Base-by-base conservation (phyloP, 2,113 vertebrate species). In the Planiliza haematocheilus region DNA sequence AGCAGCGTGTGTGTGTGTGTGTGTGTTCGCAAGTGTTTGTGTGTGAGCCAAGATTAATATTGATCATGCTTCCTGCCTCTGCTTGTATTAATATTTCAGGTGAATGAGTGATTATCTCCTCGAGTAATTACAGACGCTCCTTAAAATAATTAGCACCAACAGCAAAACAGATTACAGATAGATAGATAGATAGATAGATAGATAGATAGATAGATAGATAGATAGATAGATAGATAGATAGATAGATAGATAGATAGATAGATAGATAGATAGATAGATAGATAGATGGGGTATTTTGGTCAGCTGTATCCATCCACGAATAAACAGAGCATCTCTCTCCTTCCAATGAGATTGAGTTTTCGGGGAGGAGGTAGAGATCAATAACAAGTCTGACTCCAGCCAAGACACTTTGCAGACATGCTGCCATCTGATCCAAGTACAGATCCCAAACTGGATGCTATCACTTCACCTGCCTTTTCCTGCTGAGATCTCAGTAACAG, bases 51-150 rank as follows among this genome's bases (percentile, higher is more conserved):
- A 59, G 53, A 87, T 89, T 81, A 90, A 91, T 91, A 93, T 92
- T 92, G 79, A 94, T 90, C 81, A 75, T 58, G 65, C 81, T 80
- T 85, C 77, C 79, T 86, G 69, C 43, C 66, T 74, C 74, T 77
- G 73, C 48, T 48, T 76, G 52, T 86, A 91, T 93, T 87, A 90
- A 93, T 93, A 93, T 91, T 93, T 91, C 48, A 92, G 76, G 60
- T 82, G 52, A 82, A 82, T 76, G 74, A 69, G 78, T 90, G 81
- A 93, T 90, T 89, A 90, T 83, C 75, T 79, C 59, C 74, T 38
- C 51, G 73, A 61, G 74, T 86, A 82, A 87, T 84, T 83, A 75
- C 48, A 45, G 69, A 53, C 73, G 65, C 49, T 74, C 61, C 58
- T 87, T 85, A 82, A 67, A 81, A 64, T 77, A 59, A 76, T 72